Conservation (phyloP, 2,797 vertebrate genomes). For the Brachyrhaphis roseni region DNA sequence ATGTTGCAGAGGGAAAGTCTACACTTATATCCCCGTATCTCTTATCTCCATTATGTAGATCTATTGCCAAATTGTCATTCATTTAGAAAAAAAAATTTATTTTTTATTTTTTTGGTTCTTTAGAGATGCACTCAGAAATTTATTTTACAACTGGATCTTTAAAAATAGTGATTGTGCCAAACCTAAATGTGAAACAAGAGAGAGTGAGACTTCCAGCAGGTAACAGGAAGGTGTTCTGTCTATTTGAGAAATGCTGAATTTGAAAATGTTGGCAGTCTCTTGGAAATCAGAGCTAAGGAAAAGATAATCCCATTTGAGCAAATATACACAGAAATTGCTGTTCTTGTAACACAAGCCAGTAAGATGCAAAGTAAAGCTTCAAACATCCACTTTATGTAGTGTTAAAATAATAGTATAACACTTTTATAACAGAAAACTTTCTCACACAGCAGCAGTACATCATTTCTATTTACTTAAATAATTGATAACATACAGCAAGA, state of each 20-base stretch:
- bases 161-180: not conserved
- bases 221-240: not conserved
- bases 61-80: not conserved
- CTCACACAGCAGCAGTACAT: not conserved
- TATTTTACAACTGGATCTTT: not conserved
- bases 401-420: not conserved
- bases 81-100: not conserved
- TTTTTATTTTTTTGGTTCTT: not conserved
- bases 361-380: not conserved
- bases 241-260: not conserved
- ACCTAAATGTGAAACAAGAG: not conserved
- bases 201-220: not conserved
- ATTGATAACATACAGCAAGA: not conserved
- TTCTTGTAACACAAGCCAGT: not conserved
- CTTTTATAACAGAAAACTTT: not conserved
- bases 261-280: not conserved
- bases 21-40: constrained; percentile 41
- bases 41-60: not conserved
- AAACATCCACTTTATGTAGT: not conserved
- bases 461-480: not conserved
- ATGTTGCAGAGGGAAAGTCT: constrained; percentile 56
- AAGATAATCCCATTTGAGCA: not conserved
- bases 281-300: not conserved
- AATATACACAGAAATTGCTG: not conserved
- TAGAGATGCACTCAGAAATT: not conserved